phyloP scores from a whole-genome alignment of 2,888 invertebrate species.

The Himalopsyche tibetana region DNA sequence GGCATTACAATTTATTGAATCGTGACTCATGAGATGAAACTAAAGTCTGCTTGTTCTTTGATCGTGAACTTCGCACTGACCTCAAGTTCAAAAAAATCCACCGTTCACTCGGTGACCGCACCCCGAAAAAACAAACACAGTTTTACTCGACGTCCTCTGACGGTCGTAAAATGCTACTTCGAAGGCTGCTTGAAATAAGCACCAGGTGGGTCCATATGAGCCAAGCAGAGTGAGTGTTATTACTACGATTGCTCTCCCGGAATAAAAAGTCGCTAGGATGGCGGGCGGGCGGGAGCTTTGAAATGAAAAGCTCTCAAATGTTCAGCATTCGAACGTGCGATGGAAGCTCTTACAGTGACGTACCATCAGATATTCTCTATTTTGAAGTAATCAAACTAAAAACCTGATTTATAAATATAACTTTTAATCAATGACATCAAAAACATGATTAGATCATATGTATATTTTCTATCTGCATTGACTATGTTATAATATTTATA shows the following conservation, averaged over 20 bases:
- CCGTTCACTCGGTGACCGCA: neutral
- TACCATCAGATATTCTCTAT: neutral
- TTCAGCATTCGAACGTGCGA: conserved; percentile 3
- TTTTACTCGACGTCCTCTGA: conserved; percentile 17
- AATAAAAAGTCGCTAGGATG: conserved; percentile 22
- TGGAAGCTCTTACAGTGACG: neutral
- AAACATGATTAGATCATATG: too few relatives aligned
- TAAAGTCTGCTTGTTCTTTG: neutral
- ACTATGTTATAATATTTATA: too few relatives aligned
- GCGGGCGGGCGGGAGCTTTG: neutral
- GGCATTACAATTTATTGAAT: neutral
- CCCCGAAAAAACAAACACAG: conserved; percentile 36
- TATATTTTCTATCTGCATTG: too few relatives aligned
- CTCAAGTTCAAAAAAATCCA: conserved; percentile 41
- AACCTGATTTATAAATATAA: too few relatives aligned
- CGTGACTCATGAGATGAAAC: neutral
- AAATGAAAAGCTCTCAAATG: conserved; percentile 24
- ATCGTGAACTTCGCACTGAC: conserved; percentile 45
- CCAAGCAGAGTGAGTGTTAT: conserved; percentile 36
- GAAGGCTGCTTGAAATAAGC: conserved; percentile 43
- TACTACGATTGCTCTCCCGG: conserved; percentile 31
- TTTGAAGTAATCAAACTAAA: too few relatives aligned
- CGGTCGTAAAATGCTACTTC: conserved; percentile 35
- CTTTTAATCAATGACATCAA: too few relatives aligned
- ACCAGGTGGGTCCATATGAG: conserved; percentile 44